Percentiles rank a stretch among this genome's conserved stretches.
Conservation (phyloP, 2,888 invertebrate species). For the Chydorus sphaericus region DNA sequence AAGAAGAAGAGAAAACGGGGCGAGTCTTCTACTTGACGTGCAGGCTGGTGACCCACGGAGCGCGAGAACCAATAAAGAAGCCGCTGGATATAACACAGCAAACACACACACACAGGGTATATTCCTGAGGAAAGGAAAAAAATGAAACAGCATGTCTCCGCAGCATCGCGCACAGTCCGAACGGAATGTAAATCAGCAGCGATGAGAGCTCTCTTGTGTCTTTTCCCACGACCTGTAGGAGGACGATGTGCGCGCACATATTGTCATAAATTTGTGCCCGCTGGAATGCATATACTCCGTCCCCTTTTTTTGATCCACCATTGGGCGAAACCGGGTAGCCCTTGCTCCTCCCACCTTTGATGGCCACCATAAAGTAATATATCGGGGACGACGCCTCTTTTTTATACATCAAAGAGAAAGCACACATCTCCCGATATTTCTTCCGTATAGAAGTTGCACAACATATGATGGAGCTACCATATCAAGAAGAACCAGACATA, state of each 20-base stretch:
- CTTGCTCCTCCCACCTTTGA: too few relatives aligned
- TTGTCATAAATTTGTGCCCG: constrained; percentile 1
- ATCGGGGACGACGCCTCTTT: too few relatives aligned
- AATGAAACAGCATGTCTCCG: not conserved
- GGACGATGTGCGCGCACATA: not conserved
- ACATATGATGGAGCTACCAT: too few relatives aligned
- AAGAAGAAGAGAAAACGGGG: not conserved
- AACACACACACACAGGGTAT: not conserved
- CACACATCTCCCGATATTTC: too few relatives aligned
- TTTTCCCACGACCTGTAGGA: not conserved
- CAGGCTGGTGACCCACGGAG: not conserved
- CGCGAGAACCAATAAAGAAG: constrained; percentile 8
- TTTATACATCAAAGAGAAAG: too few relatives aligned
- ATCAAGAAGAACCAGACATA: too few relatives aligned
- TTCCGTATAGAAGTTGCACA: too few relatives aligned
- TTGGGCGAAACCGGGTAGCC: too few relatives aligned
- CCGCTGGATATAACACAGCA: not conserved
- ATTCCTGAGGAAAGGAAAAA: not conserved
- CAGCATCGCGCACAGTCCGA: not conserved
- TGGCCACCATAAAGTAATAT: too few relatives aligned
- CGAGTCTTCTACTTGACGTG: not conserved
- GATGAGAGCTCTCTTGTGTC: not conserved
- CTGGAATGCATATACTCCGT: too few relatives aligned
- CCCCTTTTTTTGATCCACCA: too few relatives aligned
- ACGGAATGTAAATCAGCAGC: constrained; percentile 1